phyloP scores from a whole-genome alignment of 1,140 invertebrate genomes.

The Helicoverpa zea region DNA sequence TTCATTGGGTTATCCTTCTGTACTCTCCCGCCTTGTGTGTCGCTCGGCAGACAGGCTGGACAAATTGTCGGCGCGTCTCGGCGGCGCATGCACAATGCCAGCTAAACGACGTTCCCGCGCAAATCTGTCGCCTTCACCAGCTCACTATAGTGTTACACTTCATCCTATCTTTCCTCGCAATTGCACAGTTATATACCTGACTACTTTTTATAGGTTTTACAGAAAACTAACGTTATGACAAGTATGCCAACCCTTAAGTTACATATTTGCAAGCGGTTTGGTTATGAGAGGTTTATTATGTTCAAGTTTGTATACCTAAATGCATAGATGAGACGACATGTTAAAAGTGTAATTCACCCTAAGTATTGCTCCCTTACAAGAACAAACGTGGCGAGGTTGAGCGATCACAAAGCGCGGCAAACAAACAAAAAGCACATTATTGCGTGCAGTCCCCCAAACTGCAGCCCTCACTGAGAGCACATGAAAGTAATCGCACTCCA shows the following conservation, averaged over 20 bases:
- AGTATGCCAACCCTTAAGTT: too few relatives aligned
- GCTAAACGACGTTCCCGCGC: not conserved
- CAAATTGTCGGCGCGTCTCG: constrained; percentile 12
- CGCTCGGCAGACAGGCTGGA: not conserved
- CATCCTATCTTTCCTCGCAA: not conserved
- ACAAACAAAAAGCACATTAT: constrained; percentile 37
- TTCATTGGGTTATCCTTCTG: not conserved
- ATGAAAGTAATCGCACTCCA: constrained; percentile 52
- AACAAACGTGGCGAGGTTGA: not conserved
- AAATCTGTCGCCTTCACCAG: not conserved
- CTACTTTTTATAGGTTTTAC: too few relatives aligned
- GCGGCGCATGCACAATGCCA: constrained; percentile 3
- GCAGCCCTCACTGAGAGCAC: constrained; percentile 19
- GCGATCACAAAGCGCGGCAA: constrained; percentile 22
- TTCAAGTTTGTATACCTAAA: too few relatives aligned
- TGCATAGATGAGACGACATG: not conserved
- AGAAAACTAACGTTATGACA: too few relatives aligned
- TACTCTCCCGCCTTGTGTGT: not conserved
- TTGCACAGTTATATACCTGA: too few relatives aligned
- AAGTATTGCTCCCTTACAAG: not conserved
- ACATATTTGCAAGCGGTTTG: too few relatives aligned
- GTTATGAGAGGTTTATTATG: not conserved
- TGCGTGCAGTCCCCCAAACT: constrained; percentile 31
- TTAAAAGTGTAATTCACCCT: not conserved
- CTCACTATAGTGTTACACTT: not conserved